Evolutionary conservation across 2,797 vertebrate genomes (phyloP).

Genomic region (Pelochelys cantorii): DNA sequence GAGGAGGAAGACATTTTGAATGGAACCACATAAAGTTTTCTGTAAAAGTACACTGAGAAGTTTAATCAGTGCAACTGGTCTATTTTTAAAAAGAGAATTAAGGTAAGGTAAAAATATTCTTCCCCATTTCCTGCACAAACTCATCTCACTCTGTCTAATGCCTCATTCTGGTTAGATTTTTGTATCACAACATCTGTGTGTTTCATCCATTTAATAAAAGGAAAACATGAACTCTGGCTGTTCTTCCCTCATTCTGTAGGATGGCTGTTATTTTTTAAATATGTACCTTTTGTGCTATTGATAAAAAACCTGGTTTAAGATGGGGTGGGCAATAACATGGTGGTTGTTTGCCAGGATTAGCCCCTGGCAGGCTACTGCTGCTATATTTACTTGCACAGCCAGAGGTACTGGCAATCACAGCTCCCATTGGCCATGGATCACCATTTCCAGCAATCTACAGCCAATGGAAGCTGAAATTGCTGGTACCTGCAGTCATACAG

Average conservation of each 20-base stretch:
- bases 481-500: no score
- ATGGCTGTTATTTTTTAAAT: neutral
- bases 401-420: no score
- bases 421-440: no score
- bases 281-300: neutral
- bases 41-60: slow-evolving; percentile 34
- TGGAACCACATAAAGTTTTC: neutral
- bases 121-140: neutral
- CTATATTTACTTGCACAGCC: no score
- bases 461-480: no score
- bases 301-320: neutral
- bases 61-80: neutral
- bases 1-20: slow-evolving; percentile 9
- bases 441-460: no score
- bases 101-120: slow-evolving; percentile 9
- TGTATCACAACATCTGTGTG: neutral
- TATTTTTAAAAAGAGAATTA: neutral
- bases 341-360: no score
- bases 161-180: neutral
- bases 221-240: neutral
- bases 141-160: neutral
- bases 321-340: no score
- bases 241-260: neutral
- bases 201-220: neutral
- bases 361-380: no score